Percentiles rank a stretch among this genome's conserved stretches.
Evolutionary conservation across 2,888 invertebrate genomes (phyloP).

Genomic region (Melieria crassipennis): DNA sequence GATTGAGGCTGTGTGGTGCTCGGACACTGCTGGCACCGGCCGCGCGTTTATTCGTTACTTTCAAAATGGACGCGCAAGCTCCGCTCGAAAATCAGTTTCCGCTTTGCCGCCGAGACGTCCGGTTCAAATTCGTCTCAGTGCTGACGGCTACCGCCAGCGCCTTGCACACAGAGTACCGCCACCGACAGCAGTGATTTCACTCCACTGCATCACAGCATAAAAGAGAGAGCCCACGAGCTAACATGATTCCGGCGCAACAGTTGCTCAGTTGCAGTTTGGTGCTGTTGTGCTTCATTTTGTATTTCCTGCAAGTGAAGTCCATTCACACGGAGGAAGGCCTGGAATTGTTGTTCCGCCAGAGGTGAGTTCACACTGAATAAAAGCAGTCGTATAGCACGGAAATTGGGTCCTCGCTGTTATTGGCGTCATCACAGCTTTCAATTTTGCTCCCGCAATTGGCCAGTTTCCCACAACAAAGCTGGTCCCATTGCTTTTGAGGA

Average conservation of each 20-base stretch:
- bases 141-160: neutral
- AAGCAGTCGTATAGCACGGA: neutral
- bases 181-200: neutral
- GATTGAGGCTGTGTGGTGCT: neutral
- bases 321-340: slow-evolving; percentile 65
- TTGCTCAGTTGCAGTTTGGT: slow-evolving; percentile 36
- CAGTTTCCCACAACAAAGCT: no score
- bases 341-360: slow-evolving; percentile 66
- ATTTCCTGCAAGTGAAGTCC: slow-evolving; percentile 46
- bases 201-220: neutral
- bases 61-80: slow-evolving; percentile 22
- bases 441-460: no score
- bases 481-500: no score
- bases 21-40: no score
- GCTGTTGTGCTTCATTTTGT: slow-evolving; percentile 39
- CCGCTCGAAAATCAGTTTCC: slow-evolving; percentile 26
- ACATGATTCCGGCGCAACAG: slow-evolving; percentile 28
- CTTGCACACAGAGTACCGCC: neutral
- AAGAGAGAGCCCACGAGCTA: neutral
- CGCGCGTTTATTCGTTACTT: neutral
- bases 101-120: slow-evolving; percentile 23
- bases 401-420: neutral
- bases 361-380: slow-evolving; percentile 55
- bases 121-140: slow-evolving; percentile 17
- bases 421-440: no score